Conservation (phyloP, 2,113 vertebrate genomes). For the Leucoraja erinaceus region DNA sequence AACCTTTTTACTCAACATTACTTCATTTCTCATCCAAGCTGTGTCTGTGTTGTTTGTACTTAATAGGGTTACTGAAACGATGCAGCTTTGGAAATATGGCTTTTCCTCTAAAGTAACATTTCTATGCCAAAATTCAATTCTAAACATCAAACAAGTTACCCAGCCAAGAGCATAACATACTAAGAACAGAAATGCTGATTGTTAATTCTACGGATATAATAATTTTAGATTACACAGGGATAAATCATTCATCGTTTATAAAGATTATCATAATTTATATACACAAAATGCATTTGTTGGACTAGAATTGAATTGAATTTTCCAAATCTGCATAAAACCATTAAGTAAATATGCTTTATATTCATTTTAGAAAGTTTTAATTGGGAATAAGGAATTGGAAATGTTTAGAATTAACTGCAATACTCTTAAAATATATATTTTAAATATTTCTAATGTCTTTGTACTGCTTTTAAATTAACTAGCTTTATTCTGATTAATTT, state of each 20-base stretch:
- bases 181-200: neutral
- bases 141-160: neutral
- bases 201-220: neutral
- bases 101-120: neutral
- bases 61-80: neutral
- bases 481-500: neutral
- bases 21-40: neutral
- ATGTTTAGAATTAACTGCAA: neutral
- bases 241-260: neutral
- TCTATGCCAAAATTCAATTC: neutral
- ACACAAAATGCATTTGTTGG: neutral
- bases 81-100: neutral
- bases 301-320: neutral
- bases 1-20: neutral
- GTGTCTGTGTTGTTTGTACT: neutral
- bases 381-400: neutral
- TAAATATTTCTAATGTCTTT: neutral
- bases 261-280: neutral
- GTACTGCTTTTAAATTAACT: neutral
- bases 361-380: neutral
- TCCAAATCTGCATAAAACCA: neutral
- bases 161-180: neutral
- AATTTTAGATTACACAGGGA: neutral
- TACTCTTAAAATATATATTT: neutral
- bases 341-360: neutral